Evolutionary conservation across 2,797 vertebrate species (phyloP), one percentile per base, ranked within the genome.

Genomic region (Thamnophis elegans): DNA sequence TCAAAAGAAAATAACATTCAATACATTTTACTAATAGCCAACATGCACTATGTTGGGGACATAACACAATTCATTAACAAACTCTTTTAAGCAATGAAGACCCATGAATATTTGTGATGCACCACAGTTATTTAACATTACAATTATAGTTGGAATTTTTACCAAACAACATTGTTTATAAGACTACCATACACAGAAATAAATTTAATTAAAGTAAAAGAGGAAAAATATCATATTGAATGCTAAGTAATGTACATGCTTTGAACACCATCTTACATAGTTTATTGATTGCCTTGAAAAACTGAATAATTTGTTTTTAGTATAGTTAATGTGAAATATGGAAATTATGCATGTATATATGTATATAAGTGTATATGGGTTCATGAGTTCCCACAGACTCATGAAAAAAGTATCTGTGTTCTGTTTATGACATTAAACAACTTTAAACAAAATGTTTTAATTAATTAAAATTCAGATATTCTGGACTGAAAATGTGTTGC

Each of bases 401-500:
- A 93, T 11, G 91, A 95, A 95, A 97, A 89, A 62, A 91, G 6
- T 59, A 1, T 82, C 73, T 62, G 0, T 54, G 94, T 56, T 85
- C 85, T 94, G 93, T 92, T 92, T 93, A 22, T 94, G 88, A 95
- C 28, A 89, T 25, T 90, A 36, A 95, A 91, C 91, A 78, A 90
- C 96, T 95, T 97, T 94, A 60, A 62, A 94, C 91, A 95, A 1
- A 62, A 96, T 94, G 95, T 95, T 94, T 96, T 96, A 95, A 96
- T 95, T 92, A 93, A 96, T 95, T 97, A 97, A 96, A 96, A 96
- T 95, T 96, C 94, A 96, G 95, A 97, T 96, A 96, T 94, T 95
- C 25, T 94, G 95, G 95, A 91, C 94, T 97, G 97, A 96, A 98
- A 97, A 97, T 97, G 97, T 22, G n/a, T 88, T 85, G 58, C 97